Percentiles rank a stretch among this genome's conserved stretches.
Conservation (phyloP, 2,113 vertebrate species). For the Neodon shergylaensis region DNA sequence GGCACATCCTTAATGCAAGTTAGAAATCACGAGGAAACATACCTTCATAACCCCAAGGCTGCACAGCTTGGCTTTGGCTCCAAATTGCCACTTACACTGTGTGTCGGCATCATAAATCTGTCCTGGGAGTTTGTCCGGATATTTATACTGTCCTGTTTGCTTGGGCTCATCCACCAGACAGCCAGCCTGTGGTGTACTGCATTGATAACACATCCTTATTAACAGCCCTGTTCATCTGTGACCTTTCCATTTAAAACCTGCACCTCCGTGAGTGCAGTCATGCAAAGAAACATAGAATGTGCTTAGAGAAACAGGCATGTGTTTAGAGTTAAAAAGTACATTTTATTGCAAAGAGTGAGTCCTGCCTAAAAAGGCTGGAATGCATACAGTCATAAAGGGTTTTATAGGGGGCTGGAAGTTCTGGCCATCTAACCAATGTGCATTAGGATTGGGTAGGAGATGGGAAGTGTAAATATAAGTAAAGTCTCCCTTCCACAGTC, state of each 20-base stretch:
- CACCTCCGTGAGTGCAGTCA: not conserved
- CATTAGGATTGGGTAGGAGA: not conserved
- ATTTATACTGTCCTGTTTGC: constrained; percentile 96
- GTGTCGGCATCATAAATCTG: constrained; percentile 98
- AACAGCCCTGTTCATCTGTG: constrained; percentile 46
- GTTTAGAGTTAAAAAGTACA: not conserved
- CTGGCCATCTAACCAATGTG: not conserved
- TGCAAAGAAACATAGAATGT: not conserved
- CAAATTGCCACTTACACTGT: constrained; percentile 99
- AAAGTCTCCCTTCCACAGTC: not conserved
- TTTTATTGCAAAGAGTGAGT: not conserved
- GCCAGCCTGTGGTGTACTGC: constrained; percentile 97
- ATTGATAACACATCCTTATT: constrained; percentile 78
- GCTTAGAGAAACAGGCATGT: not conserved
- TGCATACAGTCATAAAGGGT: not conserved
- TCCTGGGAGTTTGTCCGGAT: constrained; percentile 96
- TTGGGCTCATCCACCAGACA: constrained; percentile 98
- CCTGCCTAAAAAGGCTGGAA: not conserved
- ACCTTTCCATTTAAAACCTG: constrained; percentile 49
- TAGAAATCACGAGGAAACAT: constrained; percentile 71
- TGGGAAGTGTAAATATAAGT: not conserved
- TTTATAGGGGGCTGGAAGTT: not conserved
- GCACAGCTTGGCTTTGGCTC: constrained; percentile 96
- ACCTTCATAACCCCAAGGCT: constrained; percentile 97
- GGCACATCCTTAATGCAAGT: constrained; percentile 66